phyloP scores from a whole-genome alignment of 2,888 invertebrate species.

The Caenorhabditis virilis region DNA sequence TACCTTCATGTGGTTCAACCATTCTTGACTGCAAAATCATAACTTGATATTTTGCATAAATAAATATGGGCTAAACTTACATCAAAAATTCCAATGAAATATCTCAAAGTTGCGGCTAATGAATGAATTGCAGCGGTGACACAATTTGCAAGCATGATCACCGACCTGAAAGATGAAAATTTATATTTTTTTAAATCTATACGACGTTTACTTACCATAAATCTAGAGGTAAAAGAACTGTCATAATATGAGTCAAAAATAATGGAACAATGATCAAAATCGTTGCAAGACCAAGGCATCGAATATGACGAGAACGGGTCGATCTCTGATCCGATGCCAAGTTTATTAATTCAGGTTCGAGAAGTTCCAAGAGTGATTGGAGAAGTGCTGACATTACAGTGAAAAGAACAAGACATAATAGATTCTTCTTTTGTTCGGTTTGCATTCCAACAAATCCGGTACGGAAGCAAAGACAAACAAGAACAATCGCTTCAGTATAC shows the following conservation, averaged over 20 bases:
- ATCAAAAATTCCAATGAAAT: slow-evolving; percentile 67
- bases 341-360: slow-evolving; percentile 72
- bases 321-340: slow-evolving; percentile 69
- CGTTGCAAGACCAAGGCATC: slow-evolving; percentile 47
- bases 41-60: background rate
- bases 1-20: slow-evolving; percentile 71
- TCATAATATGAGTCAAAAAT: slow-evolving; percentile 41
- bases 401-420: slow-evolving; percentile 73
- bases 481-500: slow-evolving; percentile 73
- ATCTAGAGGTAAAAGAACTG: slow-evolving; percentile 53
- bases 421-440: slow-evolving; percentile 71
- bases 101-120: slow-evolving; percentile 72
- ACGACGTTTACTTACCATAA: slow-evolving; percentile 39
- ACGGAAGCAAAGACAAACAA: slow-evolving; percentile 73
- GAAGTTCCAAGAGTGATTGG: slow-evolving; percentile 73
- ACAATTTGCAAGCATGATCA: slow-evolving; percentile 73
- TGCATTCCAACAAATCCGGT: slow-evolving; percentile 72
- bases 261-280: slow-evolving; percentile 50
- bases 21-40: slow-evolving; percentile 45
- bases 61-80: slow-evolving; percentile 7
- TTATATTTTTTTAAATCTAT: background rate
- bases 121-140: slow-evolving; percentile 72
- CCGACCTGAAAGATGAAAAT: slow-evolving; percentile 58
- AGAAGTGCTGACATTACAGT: slow-evolving; percentile 73
- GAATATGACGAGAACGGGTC: slow-evolving; percentile 46